These are phyloP conservation scores for Ranitomeya variabilis DNA, from an alignment of 2,113 vertebrate species.

Conservation along the genomic window DNA sequence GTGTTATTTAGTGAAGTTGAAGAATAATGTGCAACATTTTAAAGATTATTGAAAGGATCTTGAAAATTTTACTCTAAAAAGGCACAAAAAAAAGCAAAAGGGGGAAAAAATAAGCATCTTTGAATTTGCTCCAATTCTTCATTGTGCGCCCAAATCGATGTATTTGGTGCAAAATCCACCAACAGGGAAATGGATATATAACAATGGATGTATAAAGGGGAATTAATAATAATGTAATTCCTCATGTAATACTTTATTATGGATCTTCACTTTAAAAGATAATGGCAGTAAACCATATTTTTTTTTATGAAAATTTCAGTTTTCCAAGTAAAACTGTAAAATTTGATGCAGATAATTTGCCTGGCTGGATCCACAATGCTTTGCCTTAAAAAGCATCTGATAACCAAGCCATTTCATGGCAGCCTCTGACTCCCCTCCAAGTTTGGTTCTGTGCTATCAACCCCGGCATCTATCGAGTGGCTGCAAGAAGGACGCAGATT, in stretches of 20 bases:
- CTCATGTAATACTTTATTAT: not conserved
- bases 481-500: conserved; percentile 53
- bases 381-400: not conserved
- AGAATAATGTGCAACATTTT: no score
- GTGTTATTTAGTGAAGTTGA: no score
- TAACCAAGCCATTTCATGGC: conserved; percentile 28
- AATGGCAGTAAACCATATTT: not conserved
- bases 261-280: not conserved
- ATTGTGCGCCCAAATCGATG: no score
- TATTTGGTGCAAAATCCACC: no score
- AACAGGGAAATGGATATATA: no score
- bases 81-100: no score
- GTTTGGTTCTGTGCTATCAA: conserved; percentile 35
- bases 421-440: not conserved
- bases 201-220: no score
- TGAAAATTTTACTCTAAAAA: no score
- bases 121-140: no score
- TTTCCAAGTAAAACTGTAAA: not conserved
- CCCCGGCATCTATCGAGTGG: conserved; percentile 40
- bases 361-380: not conserved
- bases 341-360: not conserved
- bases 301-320: conserved; percentile 1
- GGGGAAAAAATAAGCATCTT: no score
- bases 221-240: not conserved
- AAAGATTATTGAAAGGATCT: no score